Evolutionary conservation across 2,888 invertebrate species (phyloP).

Genomic region (Perdita meconis): DNA sequence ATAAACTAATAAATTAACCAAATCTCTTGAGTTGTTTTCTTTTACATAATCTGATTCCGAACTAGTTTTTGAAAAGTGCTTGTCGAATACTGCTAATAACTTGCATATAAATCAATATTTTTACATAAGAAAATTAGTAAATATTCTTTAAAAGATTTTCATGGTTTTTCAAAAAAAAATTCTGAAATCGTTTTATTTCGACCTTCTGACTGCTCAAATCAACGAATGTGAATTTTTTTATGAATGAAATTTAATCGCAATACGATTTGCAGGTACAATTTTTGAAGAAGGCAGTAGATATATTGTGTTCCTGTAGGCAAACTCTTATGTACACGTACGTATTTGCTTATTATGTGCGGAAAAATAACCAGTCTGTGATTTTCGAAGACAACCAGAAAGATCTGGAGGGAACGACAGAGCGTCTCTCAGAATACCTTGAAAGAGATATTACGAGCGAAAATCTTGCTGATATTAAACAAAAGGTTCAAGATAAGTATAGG

Average conservation of each 20-base stretch:
- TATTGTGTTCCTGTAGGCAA: constrained; percentile 97
- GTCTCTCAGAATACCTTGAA: constrained; percentile 98
- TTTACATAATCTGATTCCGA: too few relatives aligned
- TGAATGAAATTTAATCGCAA: neutral
- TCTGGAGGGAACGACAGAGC: constrained; percentile 98
- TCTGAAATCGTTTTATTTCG: too few relatives aligned
- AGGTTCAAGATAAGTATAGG: constrained; percentile 99
- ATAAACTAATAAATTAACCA: too few relatives aligned
- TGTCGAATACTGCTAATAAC: too few relatives aligned
- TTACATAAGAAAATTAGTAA: too few relatives aligned
- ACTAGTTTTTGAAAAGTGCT: too few relatives aligned
- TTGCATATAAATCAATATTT: too few relatives aligned
- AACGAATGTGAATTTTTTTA: too few relatives aligned
- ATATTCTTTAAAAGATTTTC: too few relatives aligned
- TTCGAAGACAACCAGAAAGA: constrained; percentile 99
- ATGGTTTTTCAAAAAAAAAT: too few relatives aligned
- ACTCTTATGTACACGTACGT: constrained; percentile 99
- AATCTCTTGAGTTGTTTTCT: too few relatives aligned
- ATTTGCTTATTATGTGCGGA: constrained; percentile 98
- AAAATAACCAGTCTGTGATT: constrained; percentile 99
- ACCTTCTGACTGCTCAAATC: too few relatives aligned
- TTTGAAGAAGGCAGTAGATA: constrained; percentile 98
- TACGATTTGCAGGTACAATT: constrained; percentile 92
- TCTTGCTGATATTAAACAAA: constrained; percentile 98
- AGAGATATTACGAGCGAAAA: constrained; percentile 99